Evolutionary conservation across 2,888 invertebrate species (phyloP), one percentile per base, ranked within the genome.

Genomic region (Limnephilus marmoratus): DNA sequence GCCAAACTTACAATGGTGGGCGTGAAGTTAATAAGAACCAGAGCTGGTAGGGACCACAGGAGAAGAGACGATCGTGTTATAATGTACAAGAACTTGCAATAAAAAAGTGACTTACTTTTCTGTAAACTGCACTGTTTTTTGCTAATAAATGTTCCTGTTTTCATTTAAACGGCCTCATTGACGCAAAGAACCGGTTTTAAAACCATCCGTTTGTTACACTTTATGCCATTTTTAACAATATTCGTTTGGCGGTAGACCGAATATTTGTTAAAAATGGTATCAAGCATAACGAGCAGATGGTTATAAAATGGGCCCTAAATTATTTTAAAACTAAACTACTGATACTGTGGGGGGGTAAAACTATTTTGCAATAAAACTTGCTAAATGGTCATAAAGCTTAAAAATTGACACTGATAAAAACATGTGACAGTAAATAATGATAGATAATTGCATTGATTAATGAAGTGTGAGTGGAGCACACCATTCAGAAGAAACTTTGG

Each of bases 61-160:
- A 24, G 68, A 68, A 24, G 68, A 68, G 68, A n/a, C 1, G 2
- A 68, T 68, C 68, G n/a, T 68, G 68, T 68, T 68, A 68, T 68
- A 68, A 68, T 68, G 68, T 68, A 68, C 68, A 68, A 68, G n/a
- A 24, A n/a, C 68, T 68, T 68, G 68, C 68, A 68, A 68, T 68
- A 68, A 68, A 82, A 81, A 82, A 82, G 82, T 82, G 82, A 82
- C 82, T 82, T 82, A 82, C 82, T 34, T 82, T 82, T 34, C 34
- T 82, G 82, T 82, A 82, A 82, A 29, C 24, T 34, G 31, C 13
- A 31, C 34, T 31, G 82, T 82, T 82, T 31, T 34, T 82, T 82
- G 29, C 31, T 34, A 82, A 82, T 82, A 82, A 82, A 82, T 24
- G 24, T 68, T 68, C 68, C 24, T 68, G 24, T 68, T 68, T 68